Conservation (phyloP, 2,113 vertebrate genomes). For the Dunckerocampus dactyliophorus region DNA sequence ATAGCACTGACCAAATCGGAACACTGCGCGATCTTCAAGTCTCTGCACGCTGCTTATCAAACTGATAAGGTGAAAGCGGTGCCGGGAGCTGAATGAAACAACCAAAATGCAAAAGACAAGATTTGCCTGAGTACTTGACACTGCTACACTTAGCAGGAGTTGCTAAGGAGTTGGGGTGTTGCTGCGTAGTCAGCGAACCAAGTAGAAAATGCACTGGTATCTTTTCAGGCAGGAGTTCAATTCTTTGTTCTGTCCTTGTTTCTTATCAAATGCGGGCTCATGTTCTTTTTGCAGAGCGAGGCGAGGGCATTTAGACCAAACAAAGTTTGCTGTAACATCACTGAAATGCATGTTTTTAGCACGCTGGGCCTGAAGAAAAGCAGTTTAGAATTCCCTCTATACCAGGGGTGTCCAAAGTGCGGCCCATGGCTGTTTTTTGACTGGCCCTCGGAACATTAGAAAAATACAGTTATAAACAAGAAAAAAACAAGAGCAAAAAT, state of each 20-base stretch:
- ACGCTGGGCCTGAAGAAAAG: no score
- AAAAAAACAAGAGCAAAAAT: no score
- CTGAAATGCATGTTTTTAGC: no score
- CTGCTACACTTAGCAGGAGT: no score
- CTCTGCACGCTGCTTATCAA: slow-evolving; percentile 9
- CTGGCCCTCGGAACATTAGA: no score
- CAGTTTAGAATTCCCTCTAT: no score
- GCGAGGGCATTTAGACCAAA: background rate
- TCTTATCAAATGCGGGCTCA: slow-evolving; percentile 43
- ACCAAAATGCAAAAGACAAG: background rate
- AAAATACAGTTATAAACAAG: no score
- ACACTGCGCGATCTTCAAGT: slow-evolving; percentile 9
- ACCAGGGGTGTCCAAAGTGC: no score
- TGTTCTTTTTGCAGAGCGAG: slow-evolving; percentile 18
- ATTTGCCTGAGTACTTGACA: no score
- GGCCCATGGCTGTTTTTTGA: no score
- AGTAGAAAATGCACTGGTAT: background rate
- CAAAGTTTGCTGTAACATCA: no score
- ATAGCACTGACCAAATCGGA: background rate
- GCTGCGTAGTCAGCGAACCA: background rate
- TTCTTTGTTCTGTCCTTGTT: slow-evolving; percentile 45
- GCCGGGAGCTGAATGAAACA: background rate
- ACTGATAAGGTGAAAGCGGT: background rate
- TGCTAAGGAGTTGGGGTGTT: background rate
- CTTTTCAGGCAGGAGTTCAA: slow-evolving; percentile 39